Base-by-base conservation (phyloP, 1,140 invertebrate genomes). In the Pseudobourletiella spinata region DNA sequence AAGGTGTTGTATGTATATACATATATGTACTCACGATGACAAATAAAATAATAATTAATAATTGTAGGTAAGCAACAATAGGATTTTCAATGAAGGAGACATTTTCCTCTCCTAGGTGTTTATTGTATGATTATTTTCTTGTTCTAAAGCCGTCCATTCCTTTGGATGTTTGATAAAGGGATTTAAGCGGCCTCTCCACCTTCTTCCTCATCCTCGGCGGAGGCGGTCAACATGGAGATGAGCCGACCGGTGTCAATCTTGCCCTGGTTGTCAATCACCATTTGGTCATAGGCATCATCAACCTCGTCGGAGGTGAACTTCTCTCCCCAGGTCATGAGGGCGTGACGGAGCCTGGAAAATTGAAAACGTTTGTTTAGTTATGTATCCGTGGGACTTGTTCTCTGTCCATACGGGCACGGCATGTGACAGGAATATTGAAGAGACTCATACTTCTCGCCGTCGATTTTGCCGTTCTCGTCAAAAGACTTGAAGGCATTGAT, bases 401-500 rank as follows among this genome's bases (percentile, higher is more conserved):
- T 39, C 32, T 39, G 8, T 39, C 32, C n/a, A 39, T 39, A 39
- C 8, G 32, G n/a, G 32, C 8, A n/a, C n/a, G n/a, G n/a, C n/a
- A n/a, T n/a, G n/a, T n/a, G n/a, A n/a, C n/a, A n/a, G n/a, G n/a
- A n/a, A n/a, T 39, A 39, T 39, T 11, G 8, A 39, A 39, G 32
- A 39, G 32, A 39, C 32, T 39, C 8, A 39, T 76, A 84, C 83
- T 79, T 86, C 75, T 92, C 88, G 67, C 86, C 84, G 79, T 91
- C 85, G 76, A 92, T 92, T 80, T 85, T 85, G 76, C 90, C 90
- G 46, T 61, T 83, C 32, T 87, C 84, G 76, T 98, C 94, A 81
- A 96, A 98, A 79, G 91, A 88, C 77, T 86, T 88, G 84, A 98
- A 98, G 72, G 94, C 93, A 75, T 86, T 86, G 76, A 91, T 86